Percentiles rank a stretch among this genome's conserved stretches.
phyloP scores from a whole-genome alignment of 2,888 invertebrate genomes.

The Carterocephalus palaemon region DNA sequence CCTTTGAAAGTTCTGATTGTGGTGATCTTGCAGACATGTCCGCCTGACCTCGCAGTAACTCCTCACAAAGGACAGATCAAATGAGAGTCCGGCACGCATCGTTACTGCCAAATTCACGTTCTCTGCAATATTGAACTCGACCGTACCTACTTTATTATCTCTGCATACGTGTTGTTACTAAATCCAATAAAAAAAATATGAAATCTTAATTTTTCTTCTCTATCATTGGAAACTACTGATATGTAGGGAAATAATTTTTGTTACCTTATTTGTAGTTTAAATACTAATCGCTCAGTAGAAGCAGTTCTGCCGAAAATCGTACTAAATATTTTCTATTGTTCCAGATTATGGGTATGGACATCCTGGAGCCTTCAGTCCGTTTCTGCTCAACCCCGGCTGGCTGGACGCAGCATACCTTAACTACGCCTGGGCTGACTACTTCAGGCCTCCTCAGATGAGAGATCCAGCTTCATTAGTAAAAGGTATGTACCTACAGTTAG shows the following conservation, averaged over 20 bases:
- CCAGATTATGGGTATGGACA: conserved; percentile 89
- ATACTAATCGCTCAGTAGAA: too few relatives aligned
- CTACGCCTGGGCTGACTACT: conserved; percentile 87
- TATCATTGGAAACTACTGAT: too few relatives aligned
- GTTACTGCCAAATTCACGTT: too few relatives aligned
- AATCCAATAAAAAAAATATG: too few relatives aligned
- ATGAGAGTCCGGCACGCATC: not conserved
- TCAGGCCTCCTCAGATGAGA: conserved; percentile 76
- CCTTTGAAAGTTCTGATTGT: conserved; percentile 61
- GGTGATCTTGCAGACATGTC: conserved; percentile 57
- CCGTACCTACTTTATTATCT: too few relatives aligned
- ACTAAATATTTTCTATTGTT: conserved; percentile 44
- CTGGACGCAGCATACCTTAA: conserved; percentile 90
- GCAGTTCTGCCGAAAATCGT: too few relatives aligned
- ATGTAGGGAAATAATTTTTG: too few relatives aligned
- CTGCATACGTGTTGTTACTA: too few relatives aligned
- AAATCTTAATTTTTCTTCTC: too few relatives aligned
- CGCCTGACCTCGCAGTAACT: conserved; percentile 43
- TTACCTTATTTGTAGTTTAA: too few relatives aligned
- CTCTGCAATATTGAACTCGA: too few relatives aligned
- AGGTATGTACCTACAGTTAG: too few relatives aligned
- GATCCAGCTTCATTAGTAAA: conserved; percentile 76
- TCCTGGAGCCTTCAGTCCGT: conserved; percentile 87
- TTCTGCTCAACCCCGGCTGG: conserved; percentile 90
- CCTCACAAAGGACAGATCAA: conserved; percentile 25